Evolutionary conservation across 2,888 invertebrate species (phyloP), one percentile per base, ranked within the genome.

Genomic region (Ormyrus rosae): DNA sequence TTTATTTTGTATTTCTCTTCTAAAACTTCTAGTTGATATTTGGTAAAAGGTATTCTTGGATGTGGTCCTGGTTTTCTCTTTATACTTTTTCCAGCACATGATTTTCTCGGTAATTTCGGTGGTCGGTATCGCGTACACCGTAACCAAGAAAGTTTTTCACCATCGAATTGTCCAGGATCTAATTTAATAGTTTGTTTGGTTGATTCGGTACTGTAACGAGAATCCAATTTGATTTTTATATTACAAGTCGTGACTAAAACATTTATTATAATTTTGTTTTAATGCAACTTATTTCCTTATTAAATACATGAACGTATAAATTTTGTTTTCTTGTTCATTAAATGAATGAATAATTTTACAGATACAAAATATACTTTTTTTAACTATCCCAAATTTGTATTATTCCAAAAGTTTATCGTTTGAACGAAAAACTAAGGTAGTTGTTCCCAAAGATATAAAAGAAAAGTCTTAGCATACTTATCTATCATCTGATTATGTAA

Each of bases 51-150:
- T 86, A 96, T 95, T 69, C 96, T 86, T 0, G 90, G 90, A 83
- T 90, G 88, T 5, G 88, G 85, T 1, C 89, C 90, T 0, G 87
- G 87, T 80, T 84, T 85, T 72, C 90, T 84, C 75, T 88, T 88
- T 0, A 82, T 78, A 5, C 74, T 76, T 77, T 86, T 88, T 0
- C 84, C 85, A 2, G 78, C 60, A 0, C 78, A 51, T 0, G 86
- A 81, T 93, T 94, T 92, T 93, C 95, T 92, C 86, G 94, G 94
- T 68, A 95, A 88, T 86, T 94, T 94, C 0, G 95, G 95, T 0
- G 95, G 95, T 83, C 93, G 93, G 86, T 95, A 95, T 81, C 95
- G 92, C 5, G 95, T 95, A 85, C 95, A 95, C 83, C 93, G 93
- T 83, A 95, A 89, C 95, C 95, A 95, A 71, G 88, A 85, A 2